A percentile compares a stretch with the other conserved stretches of the same genome.
phyloP scores from a whole-genome alignment of 2,888 invertebrate genomes.

The Luffia ferchaultella region DNA sequence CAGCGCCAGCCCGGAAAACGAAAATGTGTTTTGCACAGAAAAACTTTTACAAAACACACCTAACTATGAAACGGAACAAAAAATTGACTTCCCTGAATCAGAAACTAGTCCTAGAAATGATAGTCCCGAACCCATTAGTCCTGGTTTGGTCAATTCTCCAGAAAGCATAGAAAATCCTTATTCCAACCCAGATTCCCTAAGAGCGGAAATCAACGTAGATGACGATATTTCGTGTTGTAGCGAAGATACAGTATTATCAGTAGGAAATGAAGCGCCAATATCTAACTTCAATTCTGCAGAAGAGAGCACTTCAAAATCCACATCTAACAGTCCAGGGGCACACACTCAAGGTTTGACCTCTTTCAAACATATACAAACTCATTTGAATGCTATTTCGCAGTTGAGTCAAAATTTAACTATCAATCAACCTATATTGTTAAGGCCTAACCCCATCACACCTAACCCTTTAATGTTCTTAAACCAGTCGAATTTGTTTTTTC shows the following conservation, averaged over 20 bases:
- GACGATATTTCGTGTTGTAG: conserved; percentile 74
- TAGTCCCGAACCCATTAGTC: conserved; percentile 20
- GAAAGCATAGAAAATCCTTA: conserved; percentile 34
- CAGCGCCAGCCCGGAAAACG: conserved; percentile 37
- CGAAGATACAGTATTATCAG: conserved; percentile 83
- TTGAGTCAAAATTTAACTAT: conserved; percentile 60
- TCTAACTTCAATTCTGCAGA: conserved; percentile 27
- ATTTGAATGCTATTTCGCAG: conserved; percentile 73
- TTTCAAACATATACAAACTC: conserved; percentile 73
- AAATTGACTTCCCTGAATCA: conserved; percentile 9
- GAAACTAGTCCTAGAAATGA: conserved; percentile 1
- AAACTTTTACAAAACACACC: conserved; percentile 54
- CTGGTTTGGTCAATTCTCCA: conserved; percentile 15
- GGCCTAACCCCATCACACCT: conserved; percentile 56
- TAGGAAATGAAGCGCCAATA: conserved; percentile 77
- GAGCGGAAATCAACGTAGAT: conserved; percentile 54
- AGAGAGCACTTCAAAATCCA: conserved; percentile 13
- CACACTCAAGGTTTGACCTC: conserved; percentile 50
- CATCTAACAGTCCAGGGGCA: conserved; percentile 24
- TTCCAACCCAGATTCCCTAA: conserved; percentile 17
- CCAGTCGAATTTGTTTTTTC: conserved; percentile 45
- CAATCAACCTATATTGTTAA: conserved; percentile 44
- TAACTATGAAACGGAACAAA: conserved; percentile 32
- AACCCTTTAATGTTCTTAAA: conserved; percentile 60
- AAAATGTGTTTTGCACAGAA: conserved; percentile 58